These are phyloP conservation scores for Tribolium madens DNA, from an alignment of 1,140 invertebrate species.

Conservation along the genomic window DNA sequence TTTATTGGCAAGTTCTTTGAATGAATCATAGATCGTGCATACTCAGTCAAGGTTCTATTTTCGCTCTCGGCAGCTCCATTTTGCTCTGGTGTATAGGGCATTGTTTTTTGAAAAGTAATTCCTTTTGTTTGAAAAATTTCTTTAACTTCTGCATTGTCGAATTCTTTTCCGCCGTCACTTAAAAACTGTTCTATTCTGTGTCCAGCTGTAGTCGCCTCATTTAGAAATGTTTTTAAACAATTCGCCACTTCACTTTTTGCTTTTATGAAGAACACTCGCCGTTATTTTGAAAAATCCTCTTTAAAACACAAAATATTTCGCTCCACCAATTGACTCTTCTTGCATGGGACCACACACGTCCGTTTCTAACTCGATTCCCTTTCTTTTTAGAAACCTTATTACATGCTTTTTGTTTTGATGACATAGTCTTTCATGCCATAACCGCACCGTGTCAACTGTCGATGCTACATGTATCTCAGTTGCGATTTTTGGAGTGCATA, in stretches of 20 bases:
- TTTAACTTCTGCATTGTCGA: conserved; percentile 49
- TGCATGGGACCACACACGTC: too few species aligned
- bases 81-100: conserved; percentile 63
- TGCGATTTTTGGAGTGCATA: neutral
- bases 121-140: conserved; percentile 53
- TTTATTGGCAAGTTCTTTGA: too few species aligned
- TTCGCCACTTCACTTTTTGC: too few species aligned
- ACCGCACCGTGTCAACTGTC: conserved; percentile 48
- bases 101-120: conserved; percentile 52
- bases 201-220: too few species aligned
- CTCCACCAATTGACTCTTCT: too few species aligned
- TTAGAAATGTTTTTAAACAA: too few species aligned
- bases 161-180: conserved; percentile 53
- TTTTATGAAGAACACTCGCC: too few species aligned
- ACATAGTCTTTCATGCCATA: conserved; percentile 64
- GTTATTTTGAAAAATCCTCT: too few species aligned
- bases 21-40: too few species aligned
- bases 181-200: conserved; percentile 57
- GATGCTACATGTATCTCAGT: neutral
- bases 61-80: conserved; percentile 65
- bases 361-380: too few species aligned
- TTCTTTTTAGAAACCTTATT: conserved; percentile 59
- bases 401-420: conserved; percentile 65
- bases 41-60: conserved; percentile 64
- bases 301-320: too few species aligned